phyloP scores from a whole-genome alignment of 2,797 vertebrate genomes.

The Rhynchotus rufescens region DNA sequence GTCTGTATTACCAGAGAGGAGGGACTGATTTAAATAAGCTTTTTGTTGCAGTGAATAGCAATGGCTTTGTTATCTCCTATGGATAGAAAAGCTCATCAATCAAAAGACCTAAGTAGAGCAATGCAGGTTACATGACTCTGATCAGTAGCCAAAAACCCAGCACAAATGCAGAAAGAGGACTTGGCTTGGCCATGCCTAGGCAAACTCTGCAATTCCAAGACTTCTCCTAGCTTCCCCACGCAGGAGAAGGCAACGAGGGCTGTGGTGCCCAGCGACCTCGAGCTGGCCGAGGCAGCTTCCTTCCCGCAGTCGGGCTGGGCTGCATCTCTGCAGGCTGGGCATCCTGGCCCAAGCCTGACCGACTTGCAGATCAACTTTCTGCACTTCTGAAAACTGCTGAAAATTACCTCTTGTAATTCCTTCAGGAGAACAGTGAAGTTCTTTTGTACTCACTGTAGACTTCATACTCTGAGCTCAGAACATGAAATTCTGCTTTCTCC shows the following conservation, averaged over 20 bases:
- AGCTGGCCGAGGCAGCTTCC: neutral
- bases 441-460: neutral
- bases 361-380: neutral
- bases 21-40: neutral
- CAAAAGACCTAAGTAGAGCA: neutral
- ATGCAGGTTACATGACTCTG: neutral
- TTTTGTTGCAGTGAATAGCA: neutral
- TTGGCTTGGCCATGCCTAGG: neutral
- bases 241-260: neutral
- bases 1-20: neutral
- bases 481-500: neutral
- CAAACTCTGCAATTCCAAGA: neutral
- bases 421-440: neutral
- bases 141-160: neutral
- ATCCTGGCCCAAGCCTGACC: neutral
- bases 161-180: neutral
- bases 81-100: neutral
- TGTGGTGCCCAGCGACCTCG: neutral
- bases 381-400: neutral
- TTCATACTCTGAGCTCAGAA: neutral
- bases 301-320: neutral
- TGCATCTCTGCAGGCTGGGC: neutral
- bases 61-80: neutral
- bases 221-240: neutral
- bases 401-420: neutral